Evolutionary conservation across 2,888 invertebrate genomes (phyloP).

Genomic region (Eugnorisma glareosa): DNA sequence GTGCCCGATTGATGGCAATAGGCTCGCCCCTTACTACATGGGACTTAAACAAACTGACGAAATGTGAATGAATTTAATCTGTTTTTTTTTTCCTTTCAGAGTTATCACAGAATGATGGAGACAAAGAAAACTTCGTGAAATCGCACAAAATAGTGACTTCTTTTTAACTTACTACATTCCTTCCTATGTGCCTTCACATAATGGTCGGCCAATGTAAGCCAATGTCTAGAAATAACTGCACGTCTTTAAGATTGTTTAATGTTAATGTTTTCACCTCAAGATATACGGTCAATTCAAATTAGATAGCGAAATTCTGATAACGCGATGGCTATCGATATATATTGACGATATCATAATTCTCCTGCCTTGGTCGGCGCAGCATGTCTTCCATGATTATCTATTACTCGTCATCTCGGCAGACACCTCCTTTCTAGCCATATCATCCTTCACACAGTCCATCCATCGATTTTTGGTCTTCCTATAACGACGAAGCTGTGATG

Average conservation of each 20-base stretch:
- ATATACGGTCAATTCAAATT: neutral
- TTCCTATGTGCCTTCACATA: conserved; percentile 20
- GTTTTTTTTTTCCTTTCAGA: conserved; percentile 72
- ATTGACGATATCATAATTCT: no score
- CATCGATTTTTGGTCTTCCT: no score
- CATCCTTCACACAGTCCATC: no score
- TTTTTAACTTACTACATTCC: conserved; percentile 51
- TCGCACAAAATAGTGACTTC: conserved; percentile 2
- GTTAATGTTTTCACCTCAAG: neutral
- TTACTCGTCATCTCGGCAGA: no score
- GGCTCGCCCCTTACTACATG: no score
- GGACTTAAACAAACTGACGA: no score
- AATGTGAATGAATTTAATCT: neutral
- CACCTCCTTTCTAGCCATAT: no score
- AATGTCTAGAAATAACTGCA: neutral
- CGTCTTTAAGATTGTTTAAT: neutral
- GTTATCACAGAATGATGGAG: conserved; percentile 79
- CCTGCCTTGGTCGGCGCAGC: no score
- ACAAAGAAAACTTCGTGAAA: conserved; percentile 75
- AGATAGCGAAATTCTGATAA: neutral
- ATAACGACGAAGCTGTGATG: no score
- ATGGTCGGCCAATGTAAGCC: conserved; percentile 25
- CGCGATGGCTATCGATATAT: neutral
- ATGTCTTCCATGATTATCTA: no score
- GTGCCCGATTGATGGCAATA: no score